phyloP scores from a whole-genome alignment of 1,140 invertebrate genomes.

The Chrysoperla carnea region DNA sequence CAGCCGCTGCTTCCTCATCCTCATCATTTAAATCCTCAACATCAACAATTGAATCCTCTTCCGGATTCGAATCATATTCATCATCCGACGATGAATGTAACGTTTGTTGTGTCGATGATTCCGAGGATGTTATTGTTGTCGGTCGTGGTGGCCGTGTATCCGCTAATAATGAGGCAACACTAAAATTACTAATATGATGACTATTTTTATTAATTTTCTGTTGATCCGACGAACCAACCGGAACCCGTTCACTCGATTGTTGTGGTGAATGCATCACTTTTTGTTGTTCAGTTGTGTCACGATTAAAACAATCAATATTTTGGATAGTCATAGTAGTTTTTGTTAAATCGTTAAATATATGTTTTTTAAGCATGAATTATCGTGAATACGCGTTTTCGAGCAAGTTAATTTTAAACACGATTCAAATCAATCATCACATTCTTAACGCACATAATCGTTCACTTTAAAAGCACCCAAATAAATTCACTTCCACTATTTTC shows the following conservation, averaged over 20 bases:
- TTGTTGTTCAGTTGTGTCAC: slow-evolving; percentile 16
- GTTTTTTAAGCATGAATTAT: no score
- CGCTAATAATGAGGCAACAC: slow-evolving; percentile 44
- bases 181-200: slow-evolving; percentile 37
- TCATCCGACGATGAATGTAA: slow-evolving; percentile 33
- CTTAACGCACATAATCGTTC: no score
- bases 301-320: slow-evolving; percentile 16
- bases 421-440: no score
- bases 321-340: slow-evolving; percentile 19
- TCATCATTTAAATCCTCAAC: slow-evolving; percentile 42
- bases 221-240: no score
- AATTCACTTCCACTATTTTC: no score
- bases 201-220: slow-evolving; percentile 8
- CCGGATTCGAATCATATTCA: slow-evolving; percentile 39
- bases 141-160: slow-evolving; percentile 32
- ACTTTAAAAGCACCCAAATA: no score
- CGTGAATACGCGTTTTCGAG: no score
- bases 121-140: slow-evolving; percentile 14
- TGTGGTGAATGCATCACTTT: slow-evolving; percentile 6
- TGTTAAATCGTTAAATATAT: no score
- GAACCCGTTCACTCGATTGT: slow-evolving; percentile 23
- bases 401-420: no score
- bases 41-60: slow-evolving; percentile 46
- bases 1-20: slow-evolving; percentile 6
- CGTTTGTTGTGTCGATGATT: slow-evolving; percentile 17